Evolutionary conservation across 2,888 invertebrate species (phyloP), one percentile per base, ranked within the genome.

Genomic region (Eilema sororculum): DNA sequence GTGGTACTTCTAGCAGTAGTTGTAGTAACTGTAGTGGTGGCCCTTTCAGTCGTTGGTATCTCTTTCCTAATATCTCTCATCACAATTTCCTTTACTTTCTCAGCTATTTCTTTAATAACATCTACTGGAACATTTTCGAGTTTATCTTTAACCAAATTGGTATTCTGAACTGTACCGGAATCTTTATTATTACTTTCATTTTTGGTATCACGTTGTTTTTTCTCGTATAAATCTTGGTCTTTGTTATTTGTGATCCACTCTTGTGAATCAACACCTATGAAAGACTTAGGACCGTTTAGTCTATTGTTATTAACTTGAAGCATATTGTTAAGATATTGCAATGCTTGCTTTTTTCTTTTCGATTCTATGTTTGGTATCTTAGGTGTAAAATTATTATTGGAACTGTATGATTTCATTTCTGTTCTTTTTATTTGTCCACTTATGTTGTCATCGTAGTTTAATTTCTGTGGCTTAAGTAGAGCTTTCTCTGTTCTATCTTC

Each of bases 11-110:
- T 62, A 25, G 73, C 73, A 41, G 64, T 69, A n/a, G 24, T 72
- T 52, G 73, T 74, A 20, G 67, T 78, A n/a, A n/a, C n/a, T n/a
- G n/a, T n/a, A 41, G 84, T 76, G 0, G 66, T 59, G 28, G 67
- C 71, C 57, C 81, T 75, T 64, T 84, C 75, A 72, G 84, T 59
- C 9, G 65, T 73, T 41, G 58, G 59, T 16, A 62, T 81, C 25
- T 85, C 82, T 52, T 84, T 84, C 30, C 77, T 82, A 57, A 93
- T 83, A 78, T 93, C 92, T 65, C 85, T 87, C 56, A 93, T 78
- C 10, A 94, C 84, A 56, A 90, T 85, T 20, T 80, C 84, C 78
- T 91, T 93, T 0, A 94, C 87, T 68, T 81, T 89, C 69, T 91
- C 87, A 56, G 90, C 91, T 65, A 94, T 90, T 76, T 89, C 85